Percentiles rank a stretch among this genome's conserved stretches.
These are phyloP conservation scores for Falco biarmicus DNA, from an alignment of 2,797 vertebrate species.

Conservation along the genomic window DNA sequence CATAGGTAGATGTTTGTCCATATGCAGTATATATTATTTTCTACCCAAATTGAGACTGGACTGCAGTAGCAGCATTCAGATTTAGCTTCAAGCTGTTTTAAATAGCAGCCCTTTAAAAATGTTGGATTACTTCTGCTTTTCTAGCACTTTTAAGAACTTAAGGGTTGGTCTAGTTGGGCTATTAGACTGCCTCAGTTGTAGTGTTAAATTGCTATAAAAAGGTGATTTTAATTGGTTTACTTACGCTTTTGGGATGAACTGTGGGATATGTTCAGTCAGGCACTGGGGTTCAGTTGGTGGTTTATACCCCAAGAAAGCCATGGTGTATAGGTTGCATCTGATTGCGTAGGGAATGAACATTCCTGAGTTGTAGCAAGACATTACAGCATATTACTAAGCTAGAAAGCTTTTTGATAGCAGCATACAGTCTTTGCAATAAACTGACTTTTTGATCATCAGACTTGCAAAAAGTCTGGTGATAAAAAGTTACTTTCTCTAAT, in stretches of 20 bases:
- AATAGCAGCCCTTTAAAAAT: neutral
- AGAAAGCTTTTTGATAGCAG: neutral
- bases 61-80: neutral
- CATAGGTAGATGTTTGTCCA: neutral
- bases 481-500: neutral
- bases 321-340: neutral
- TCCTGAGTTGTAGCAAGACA: neutral
- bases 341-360: neutral
- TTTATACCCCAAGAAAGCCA: neutral
- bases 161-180: rapidly evolving
- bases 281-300: neutral
- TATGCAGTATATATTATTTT: neutral
- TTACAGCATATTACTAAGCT: neutral
- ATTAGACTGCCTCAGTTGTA: neutral
- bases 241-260: neutral
- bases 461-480: neutral
- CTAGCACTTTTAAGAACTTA: neutral
- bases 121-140: neutral
- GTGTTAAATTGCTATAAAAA: neutral
- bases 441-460: neutral
- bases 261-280: neutral
- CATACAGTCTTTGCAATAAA: neutral
- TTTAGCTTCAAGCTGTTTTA: neutral
- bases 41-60: neutral
- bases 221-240: neutral